Evolutionary conservation across 2,113 vertebrate species (phyloP), one percentile per base, ranked within the genome.

Genomic region (Hippocampus mohnikei): DNA sequence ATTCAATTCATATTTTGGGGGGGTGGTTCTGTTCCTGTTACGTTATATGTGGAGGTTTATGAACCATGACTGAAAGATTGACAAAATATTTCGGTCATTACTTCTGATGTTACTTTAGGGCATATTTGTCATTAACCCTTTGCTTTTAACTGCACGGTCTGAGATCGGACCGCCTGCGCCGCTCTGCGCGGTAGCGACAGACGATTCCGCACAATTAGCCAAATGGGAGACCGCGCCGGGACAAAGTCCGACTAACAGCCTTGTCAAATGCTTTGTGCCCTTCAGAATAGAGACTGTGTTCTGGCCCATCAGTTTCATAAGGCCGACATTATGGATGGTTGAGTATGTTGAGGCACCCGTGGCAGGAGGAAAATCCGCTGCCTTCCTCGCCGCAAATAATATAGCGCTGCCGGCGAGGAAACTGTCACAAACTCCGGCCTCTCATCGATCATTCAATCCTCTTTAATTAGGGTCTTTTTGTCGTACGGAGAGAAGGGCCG

Each of bases 281-380:
- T 84, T 78, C 84, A 85, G 85, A 89, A 91, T 91, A 88, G 88
- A 91, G 91, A 88, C 85, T 67, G 77, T 87, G 88, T 88, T 90
- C 88, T 87, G 88, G 87, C 81, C 90, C 89, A 91, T 92, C 90
- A 85, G 87, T 88, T 91, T 90, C 85, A 89, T 87, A 87, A 87
- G 85, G 79, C 85, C 84, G 65, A 84, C 87, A 88, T 90, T 90
- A 91, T 88, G 84, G 80, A 76, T 85, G 83, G 80, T 82, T 89
- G 88, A 85, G 81, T 85, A 81, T 74, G 86, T 87, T 78, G 87
- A 87, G 86, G 84, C 74, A 68, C 84, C 85, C 89, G 75, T 85
- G 80, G 87, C 83, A 84, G 85, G 85, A 2, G 88, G 85, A 15
- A 58, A 60, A 81, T 88, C 79, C 71, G 66, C 81, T 78, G 86